Evolutionary conservation across 2,113 vertebrate species (phyloP).

Genomic region (Mastomys coucha): DNA sequence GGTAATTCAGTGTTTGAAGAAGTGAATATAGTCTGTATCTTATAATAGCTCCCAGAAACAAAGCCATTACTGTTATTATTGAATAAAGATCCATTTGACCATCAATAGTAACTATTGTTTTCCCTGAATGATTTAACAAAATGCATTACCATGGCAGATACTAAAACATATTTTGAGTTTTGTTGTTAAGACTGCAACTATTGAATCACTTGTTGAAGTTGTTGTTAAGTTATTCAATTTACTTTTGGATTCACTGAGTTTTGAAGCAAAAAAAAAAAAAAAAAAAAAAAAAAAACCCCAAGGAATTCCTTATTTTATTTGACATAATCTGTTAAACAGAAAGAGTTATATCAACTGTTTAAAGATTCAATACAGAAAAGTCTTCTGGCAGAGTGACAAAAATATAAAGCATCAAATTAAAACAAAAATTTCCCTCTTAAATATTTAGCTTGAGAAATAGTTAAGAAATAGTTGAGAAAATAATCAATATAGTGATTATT

Average conservation of each 20-base stretch:
- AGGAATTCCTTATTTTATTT: background rate
- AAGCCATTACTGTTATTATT: slow-evolving; percentile 58
- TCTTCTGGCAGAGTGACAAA: background rate
- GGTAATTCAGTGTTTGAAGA: slow-evolving; percentile 49
- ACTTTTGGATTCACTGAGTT: background rate
- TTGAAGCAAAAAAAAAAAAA: no score
- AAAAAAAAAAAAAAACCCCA: no score
- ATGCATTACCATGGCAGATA: background rate
- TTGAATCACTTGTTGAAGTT: background rate
- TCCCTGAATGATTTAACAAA: background rate
- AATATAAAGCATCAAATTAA: slow-evolving; percentile 42
- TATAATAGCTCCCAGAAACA: slow-evolving; percentile 46
- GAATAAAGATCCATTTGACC: slow-evolving; percentile 64
- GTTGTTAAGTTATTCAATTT: background rate
- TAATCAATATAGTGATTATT: no score
- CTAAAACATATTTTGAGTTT: background rate
- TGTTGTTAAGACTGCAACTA: background rate
- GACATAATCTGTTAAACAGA: background rate
- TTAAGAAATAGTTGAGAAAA: no score
- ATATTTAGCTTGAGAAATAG: background rate
- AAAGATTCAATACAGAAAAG: background rate
- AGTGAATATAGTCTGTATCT: slow-evolving; percentile 52
- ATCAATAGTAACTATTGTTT: background rate
- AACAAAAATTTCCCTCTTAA: background rate
- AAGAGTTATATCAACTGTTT: background rate